Base-by-base conservation (phyloP, 2,113 vertebrate species). In the Orycteropus afer region DNA sequence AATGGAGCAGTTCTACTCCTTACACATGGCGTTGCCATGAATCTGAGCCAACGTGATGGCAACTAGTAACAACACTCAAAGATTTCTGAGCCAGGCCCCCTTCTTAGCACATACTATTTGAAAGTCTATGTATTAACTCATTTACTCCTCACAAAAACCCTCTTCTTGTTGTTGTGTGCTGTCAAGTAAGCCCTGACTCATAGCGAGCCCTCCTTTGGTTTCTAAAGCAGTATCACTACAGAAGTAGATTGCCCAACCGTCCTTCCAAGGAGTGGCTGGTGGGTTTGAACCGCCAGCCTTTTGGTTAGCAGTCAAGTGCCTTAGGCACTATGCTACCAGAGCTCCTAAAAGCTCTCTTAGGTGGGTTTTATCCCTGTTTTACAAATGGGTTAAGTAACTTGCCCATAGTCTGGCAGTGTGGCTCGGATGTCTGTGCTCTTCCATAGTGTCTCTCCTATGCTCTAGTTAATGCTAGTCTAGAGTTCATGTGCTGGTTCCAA, bases 371-470 rank as follows among this genome's bases (percentile, higher is more conserved):
- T 29, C 74, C 13, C 47, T 97, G 5, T 71, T 76, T 92, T 61
- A 95, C 25, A 49, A 95, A 98, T 97, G 97, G 97, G 74, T 98
- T 42, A 69, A 37, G n/a, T 47, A 89, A 77, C 8, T 61, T 32
- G 45, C 14, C 51, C 12, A 9, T 0, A 7, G 42, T 78, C 67
- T 14, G 69, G 45, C 17, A 79, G 37, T 57, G 5, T 49, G 17
- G 29, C 47, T 78, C 47, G 2, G 51, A 32, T 13, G 25, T 78
- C 27, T 40, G 11, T 10, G 22, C 32, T 81, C 29, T 55, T 81
- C 27, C 22, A 5, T 3, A 29, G 20, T 15, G 37, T 32, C 20
- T 91, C 91, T 77, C 47, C 61, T 47, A 29, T 11, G 29, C 76
- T 81, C n/a, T 34, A 34, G 22, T 45, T 34, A 55, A 86, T 40